These are phyloP conservation scores for Lomographa bimaculata DNA, from an alignment of 2,888 invertebrate genomes.

Conservation along the genomic window DNA sequence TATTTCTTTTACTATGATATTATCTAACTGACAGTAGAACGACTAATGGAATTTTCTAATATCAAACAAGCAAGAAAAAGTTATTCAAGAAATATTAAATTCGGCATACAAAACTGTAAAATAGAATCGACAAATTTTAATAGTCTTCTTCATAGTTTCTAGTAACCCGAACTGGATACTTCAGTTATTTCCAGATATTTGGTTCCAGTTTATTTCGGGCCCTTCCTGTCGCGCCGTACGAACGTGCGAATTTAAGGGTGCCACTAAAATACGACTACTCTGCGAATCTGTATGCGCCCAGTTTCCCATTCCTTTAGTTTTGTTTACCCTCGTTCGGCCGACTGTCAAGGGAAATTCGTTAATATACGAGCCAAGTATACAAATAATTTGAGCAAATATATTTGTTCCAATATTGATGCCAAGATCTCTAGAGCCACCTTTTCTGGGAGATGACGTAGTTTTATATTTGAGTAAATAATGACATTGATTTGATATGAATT, in stretches of 20 bases:
- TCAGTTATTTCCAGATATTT: constrained; percentile 75
- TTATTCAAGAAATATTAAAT: too few relatives aligned
- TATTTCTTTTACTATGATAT: too few relatives aligned
- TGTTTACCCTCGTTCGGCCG: constrained; percentile 39
- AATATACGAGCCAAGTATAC: constrained; percentile 30
- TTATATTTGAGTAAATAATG: constrained; percentile 2
- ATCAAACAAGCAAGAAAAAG: too few relatives aligned
- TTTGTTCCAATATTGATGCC: constrained; percentile 29
- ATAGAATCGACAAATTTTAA: neutral
- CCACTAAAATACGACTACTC: constrained; percentile 16
- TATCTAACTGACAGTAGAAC: too few relatives aligned
- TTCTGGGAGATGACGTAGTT: constrained; percentile 7
- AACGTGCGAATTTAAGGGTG: constrained; percentile 79
- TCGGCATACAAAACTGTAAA: too few relatives aligned
- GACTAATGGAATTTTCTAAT: too few relatives aligned
- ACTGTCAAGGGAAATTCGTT: constrained; percentile 37
- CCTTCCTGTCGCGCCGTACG: constrained; percentile 71
- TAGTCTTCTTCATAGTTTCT: too few relatives aligned
- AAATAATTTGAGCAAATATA: constrained; percentile 30
- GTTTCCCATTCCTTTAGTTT: constrained; percentile 39
- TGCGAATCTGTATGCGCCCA: constrained; percentile 12
- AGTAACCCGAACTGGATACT: constrained; percentile 52
- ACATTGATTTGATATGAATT: neutral
- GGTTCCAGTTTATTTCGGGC: constrained; percentile 75
- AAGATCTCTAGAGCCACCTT: constrained; percentile 9